Evolutionary conservation across 1,140 invertebrate genomes (phyloP).

Genomic region (Laupala kohalensis): DNA sequence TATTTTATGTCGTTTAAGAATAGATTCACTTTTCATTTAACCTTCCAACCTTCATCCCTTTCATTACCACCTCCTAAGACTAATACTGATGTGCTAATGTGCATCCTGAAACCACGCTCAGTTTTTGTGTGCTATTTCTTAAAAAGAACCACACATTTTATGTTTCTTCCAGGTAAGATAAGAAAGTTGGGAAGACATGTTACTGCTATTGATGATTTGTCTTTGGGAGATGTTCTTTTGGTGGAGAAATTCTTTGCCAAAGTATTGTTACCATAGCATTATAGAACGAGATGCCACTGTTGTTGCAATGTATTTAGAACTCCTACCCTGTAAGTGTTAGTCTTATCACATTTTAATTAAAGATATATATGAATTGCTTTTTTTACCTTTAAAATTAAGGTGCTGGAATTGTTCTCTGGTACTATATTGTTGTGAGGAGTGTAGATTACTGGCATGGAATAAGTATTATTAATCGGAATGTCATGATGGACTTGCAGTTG

Average conservation of each 20-base stretch:
- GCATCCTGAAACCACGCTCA: background rate
- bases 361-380: background rate
- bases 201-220: slow-evolving; percentile 35
- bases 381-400: background rate
- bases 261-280: slow-evolving; percentile 47
- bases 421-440: slow-evolving; percentile 50
- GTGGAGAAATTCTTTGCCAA: slow-evolving; percentile 64
- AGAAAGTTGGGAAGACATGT: slow-evolving; percentile 37
- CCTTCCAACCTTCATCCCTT: background rate
- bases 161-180: slow-evolving; percentile 21
- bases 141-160: too few species aligned
- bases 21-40: background rate
- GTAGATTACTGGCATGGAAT: slow-evolving; percentile 40
- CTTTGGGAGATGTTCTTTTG: slow-evolving; percentile 60
- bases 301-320: slow-evolving; percentile 43
- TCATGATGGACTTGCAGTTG: slow-evolving; percentile 39
- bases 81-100: background rate
- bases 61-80: background rate
- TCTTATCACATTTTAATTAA: background rate
- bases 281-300: slow-evolving; percentile 49
- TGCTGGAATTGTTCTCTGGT: slow-evolving; percentile 37
- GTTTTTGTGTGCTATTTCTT: background rate
- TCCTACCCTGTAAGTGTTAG: slow-evolving; percentile 33
- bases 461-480: slow-evolving; percentile 65
- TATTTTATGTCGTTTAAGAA: slow-evolving; percentile 5